A percentile compares a stretch with the other conserved stretches of the same genome.
phyloP scores from a whole-genome alignment of 2,797 vertebrate species.

The Enoplosus armatus region DNA sequence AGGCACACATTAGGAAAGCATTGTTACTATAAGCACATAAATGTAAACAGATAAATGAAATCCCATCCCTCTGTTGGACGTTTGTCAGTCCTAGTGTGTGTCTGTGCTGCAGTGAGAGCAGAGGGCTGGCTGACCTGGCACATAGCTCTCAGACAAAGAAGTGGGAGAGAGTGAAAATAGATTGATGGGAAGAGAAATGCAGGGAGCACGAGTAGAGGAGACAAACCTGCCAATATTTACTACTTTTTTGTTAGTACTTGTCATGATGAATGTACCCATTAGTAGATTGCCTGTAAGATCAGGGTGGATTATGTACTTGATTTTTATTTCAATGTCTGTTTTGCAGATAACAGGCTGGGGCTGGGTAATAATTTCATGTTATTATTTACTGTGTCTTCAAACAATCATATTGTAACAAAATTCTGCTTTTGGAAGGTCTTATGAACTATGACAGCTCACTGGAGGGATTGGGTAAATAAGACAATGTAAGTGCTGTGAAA shows the following conservation, averaged over 20 bases:
- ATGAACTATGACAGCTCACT: neutral
- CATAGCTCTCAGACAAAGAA: conserved; percentile 26
- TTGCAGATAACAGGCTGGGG: too few species aligned
- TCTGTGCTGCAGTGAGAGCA: conserved; percentile 49
- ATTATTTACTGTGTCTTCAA: neutral
- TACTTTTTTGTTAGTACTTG: conserved; percentile 11
- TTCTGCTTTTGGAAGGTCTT: neutral
- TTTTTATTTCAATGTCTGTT: neutral
- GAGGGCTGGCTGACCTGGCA: conserved; percentile 34
- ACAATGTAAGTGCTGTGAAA: neutral
- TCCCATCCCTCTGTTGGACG: conserved; percentile 6
- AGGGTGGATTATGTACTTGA: neutral
- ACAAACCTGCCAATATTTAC: neutral
- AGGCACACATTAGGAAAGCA: neutral
- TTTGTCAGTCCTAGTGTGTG: conserved; percentile 26
- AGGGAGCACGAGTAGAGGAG: neutral
- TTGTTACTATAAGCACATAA: conserved; percentile 15
- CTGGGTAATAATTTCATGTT: neutral
- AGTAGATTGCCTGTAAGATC: neutral
- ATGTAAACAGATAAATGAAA: conserved; percentile 14
- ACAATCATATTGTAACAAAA: neutral
- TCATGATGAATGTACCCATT: conserved; percentile 1
- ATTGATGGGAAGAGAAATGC: conserved; percentile 27
- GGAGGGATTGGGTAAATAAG: neutral
- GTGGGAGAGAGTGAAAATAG: conserved; percentile 24